Percentiles rank a stretch among this genome's conserved stretches.
These are phyloP conservation scores for Pseudorhombus dupliciocellatus DNA, from an alignment of 2,113 vertebrate genomes.

Conservation along the genomic window DNA sequence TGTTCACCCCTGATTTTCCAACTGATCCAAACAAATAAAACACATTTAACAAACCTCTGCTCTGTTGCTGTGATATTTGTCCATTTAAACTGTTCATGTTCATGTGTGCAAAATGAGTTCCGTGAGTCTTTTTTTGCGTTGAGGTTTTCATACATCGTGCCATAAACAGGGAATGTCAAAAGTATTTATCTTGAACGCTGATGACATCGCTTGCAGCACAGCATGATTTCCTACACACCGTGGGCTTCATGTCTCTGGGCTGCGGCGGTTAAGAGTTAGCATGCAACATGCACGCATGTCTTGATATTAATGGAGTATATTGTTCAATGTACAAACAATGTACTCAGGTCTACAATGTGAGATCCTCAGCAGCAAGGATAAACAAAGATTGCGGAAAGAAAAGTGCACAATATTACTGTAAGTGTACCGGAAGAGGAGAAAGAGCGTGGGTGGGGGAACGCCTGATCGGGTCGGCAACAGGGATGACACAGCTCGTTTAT, in stretches of 20 bases:
- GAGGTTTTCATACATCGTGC: too few species aligned
- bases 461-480: conserved; percentile 57
- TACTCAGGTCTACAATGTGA: not conserved
- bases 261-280: conserved; percentile 24
- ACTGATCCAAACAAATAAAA: conserved; percentile 9
- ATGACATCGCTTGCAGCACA: conserved; percentile 43
- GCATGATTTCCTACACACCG: conserved; percentile 43
- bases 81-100: not conserved
- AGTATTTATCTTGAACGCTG: not conserved
- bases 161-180: too few species aligned
- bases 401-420: conserved; percentile 82
- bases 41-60: not conserved
- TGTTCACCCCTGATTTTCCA: not conserved
- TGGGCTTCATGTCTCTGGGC: conserved; percentile 52
- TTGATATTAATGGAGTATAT: not conserved
- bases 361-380: not conserved
- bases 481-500: conserved; percentile 52
- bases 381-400: conserved; percentile 62
- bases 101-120: not conserved
- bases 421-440: conserved; percentile 83
- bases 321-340: not conserved
- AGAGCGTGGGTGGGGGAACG: conserved; percentile 83
- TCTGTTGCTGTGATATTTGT: conserved; percentile 3
- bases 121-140: not conserved
- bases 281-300: not conserved